Evolutionary conservation across 2,888 invertebrate species (phyloP), one percentile per base, ranked within the genome.

Genomic region (Cremastinae sp.): DNA sequence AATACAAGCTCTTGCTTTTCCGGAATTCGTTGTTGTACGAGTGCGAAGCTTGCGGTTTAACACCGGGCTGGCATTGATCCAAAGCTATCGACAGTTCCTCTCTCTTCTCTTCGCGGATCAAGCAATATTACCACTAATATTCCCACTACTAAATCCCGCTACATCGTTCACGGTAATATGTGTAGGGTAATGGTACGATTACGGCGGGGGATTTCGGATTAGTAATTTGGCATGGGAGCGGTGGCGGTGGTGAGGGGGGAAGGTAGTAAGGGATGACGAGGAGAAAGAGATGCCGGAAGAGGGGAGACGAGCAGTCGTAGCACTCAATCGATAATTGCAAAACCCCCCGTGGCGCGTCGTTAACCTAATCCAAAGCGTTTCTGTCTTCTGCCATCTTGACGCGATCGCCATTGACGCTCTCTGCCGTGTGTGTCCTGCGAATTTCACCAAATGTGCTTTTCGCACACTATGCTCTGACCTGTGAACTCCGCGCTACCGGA

Each of bases 261-360:
- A n/a, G n/a, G n/a, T n/a, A n/a, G n/a, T n/a, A n/a, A n/a, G n/a
- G n/a, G n/a, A n/a, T n/a, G n/a, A n/a, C 28, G 28, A 28, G 28
- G 28, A 28, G 28, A 28, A 28, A 28, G 28, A 28, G 28, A 28
- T 2, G 28, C 28, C 28, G 28, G 2, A 28, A 28, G 28, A 28
- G 28, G 5, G 28, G 28, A 5, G 5, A 28, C 28, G 28, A 28
- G 28, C 28, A 14, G 51, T 34, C 12, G 64, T 56, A 66, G 66
- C 61, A 71, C 65, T 54, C 61, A 49, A 68, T 73, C 64, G 73
- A 73, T 65, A 76, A 76, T 73, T 65, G 68, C 64, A 12, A 69
- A 69, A 69, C 69, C 69, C 64, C 65, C 65, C 34, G 69, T 51
- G 76, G 64, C 28, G 28, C 69, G 47, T 53, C 64, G 64, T 73